Base-by-base conservation (phyloP, 2,888 invertebrate species). In the Xylocampa areola region DNA sequence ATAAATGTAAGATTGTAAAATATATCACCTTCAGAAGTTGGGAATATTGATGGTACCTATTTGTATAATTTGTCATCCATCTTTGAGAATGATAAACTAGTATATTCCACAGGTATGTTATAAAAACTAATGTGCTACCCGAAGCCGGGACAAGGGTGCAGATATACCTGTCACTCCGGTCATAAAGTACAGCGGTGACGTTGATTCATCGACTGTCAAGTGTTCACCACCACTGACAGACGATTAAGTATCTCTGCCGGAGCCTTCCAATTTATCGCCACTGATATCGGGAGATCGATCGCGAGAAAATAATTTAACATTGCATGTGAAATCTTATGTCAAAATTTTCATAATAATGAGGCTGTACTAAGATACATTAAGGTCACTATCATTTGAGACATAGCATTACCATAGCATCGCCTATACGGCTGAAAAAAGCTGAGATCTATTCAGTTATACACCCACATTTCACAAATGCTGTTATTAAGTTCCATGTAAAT, bases 181-280 rank as follows among this genome's bases (percentile, higher is more conserved):
- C 68, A 68, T 68, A 66, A 55, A 67, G 47, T 55, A 66, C 50
- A 45, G 37, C 36, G 33, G 44, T 16, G 64, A 66, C 68, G 43
- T 62, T 66, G 65, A 66, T 66, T 47, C 55, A 66, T 66, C 37
- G 65, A 62, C 47, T 27, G 55, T 66, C 65, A 55, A 61, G 50
- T 55, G 68, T 67, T 55, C 43, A 55, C 44, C 43, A 25, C 67
- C 39, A 54, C 45, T 47, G 65, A 66, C 65, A 66, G 41, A 33
- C 62, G 68, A 66, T 66, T 68, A 68, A 60, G 67, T 65, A 44
- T 64, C 62, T 41, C 16, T 23, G 33, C 27, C 47, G 41, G 48
- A 62, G 37, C 55, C 57, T 37, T 45, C 14, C 33, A 53, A 67
- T 67, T 54, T 44, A 48, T 60, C 7, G 32, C 23, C 50, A 23